Base-by-base conservation (phyloP, 2,113 vertebrate species). In the Columba livia region DNA sequence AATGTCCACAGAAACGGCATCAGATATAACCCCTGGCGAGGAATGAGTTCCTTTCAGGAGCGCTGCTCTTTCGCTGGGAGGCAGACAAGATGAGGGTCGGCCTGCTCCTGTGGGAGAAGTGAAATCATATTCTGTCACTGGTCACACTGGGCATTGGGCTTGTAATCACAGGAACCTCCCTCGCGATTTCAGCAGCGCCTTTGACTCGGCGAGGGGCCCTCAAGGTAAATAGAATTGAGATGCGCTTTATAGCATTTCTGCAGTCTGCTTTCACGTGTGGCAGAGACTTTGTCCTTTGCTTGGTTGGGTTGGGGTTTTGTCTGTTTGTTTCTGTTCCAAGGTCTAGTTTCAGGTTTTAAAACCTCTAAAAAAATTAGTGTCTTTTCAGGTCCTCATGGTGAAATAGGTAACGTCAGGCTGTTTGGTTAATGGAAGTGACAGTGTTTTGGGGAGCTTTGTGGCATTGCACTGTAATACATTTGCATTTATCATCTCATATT, bases 401-500 rank as follows among this genome's bases (percentile, higher is more conserved):
- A 88, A 83, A 79, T 79, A 72, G 85, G 71, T 93, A 51, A 53
- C 3, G 2, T 89, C 44, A 78, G 38, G 38, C 34, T 77, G 42
- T 74, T 64, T 40, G 82, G 85, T 2, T 94, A 95, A 91, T 91
- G 91, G 1, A 96, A 94, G 79, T 96, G 93, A 96, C 94, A 95
- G 69, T 64, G 89, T 95, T 88, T 95, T 15, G 85, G 82, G 82
- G 60, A 96, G 42, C 5, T 93, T 47, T 77, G n/a, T 95, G 88
- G 47, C 81, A 85, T 47, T 66, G 75, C 44, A 50, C 85, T 86
- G 79, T 77, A 74, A 78, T 78, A 36, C 15, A 88, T 94, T 85
- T 90, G 82, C 93, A 96, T 96, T 95, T 94, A 88, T 96, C 82
- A 94, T 77, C 61, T 95, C 64, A 17, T 50, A 67, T 95, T 93